Evolutionary conservation across 2,797 vertebrate species (phyloP), one percentile per base, ranked within the genome.

Genomic region (Huso huso): DNA sequence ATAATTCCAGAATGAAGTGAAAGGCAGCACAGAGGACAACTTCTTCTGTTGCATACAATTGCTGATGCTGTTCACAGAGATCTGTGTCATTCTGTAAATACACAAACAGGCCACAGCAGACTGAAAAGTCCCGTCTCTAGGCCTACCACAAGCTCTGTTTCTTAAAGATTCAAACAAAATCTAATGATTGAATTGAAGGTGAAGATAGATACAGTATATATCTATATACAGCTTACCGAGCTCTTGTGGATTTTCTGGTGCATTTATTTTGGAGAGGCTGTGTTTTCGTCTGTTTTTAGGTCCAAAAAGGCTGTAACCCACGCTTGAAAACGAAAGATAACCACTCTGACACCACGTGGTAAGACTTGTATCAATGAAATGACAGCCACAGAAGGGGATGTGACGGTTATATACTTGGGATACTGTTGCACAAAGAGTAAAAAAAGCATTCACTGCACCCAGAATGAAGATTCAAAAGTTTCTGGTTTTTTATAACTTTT

Each of bases 271-370:
- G 52, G 51, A 23, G 6, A 48, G 23, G 52, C 51, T 58, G 10
- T 51, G 12, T 23, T 8, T 66, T 48, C 48, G 3, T 13, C 59
- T 49, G 65, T 58, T 66, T 68, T 53, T 10, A 10, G 13, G 55
- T 7, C 13, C 55, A 58, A 6, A 58, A n/a, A 11, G 12, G 13
- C 9, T 10, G 12, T 10, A 58, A 58, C 55, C 55, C 55, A 58
- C 55, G 55, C 12, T 58, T 11, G 55, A 58, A 58, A 58, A 58
- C 55, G 55, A 13, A 58, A 58, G 55, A 58, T 58, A 58, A n/a
- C 55, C 55, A 58, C 55, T n/a, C 55, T 58, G 55, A 11, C 12
- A 58, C 11, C 55, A 58, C 55, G 55, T 58, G 55, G 55, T 58
- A 12, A n/a, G 13, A 58, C 55, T 58, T 58, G 55, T 58, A 11